Evolutionary conservation across 2,888 invertebrate species (phyloP).

Genomic region (Xestia xanthographa): DNA sequence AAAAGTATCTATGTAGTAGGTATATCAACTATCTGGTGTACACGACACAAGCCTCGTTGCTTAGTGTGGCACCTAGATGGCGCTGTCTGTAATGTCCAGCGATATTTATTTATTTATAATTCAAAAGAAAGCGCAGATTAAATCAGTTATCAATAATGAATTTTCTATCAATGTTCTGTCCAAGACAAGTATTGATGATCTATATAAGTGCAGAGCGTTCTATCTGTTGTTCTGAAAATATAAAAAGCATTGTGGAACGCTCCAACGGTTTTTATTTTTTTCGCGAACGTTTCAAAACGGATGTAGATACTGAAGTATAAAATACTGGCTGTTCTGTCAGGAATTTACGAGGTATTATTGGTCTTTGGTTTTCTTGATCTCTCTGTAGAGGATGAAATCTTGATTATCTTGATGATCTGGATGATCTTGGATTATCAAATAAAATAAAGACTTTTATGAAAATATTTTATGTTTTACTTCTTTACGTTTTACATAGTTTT

Average conservation of each 20-base stretch:
- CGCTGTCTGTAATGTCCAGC: too few species aligned
- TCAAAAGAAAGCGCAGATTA: conserved; percentile 9
- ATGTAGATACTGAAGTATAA: neutral
- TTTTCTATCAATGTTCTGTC: conserved; percentile 20
- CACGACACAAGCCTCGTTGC: too few species aligned
- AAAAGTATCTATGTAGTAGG: too few species aligned
- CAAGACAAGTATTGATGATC: conserved; percentile 54
- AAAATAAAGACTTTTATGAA: too few species aligned
- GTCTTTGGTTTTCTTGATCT: neutral
- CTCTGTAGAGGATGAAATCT: too few species aligned
- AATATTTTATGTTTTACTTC: too few species aligned
- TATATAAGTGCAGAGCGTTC: conserved; percentile 3
- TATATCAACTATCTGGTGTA: too few species aligned
- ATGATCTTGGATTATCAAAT: too few species aligned
- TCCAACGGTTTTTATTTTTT: conserved; percentile 19
- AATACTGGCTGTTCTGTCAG: neutral
- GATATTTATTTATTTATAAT: too few species aligned
- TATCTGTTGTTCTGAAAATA: conserved; percentile 28
- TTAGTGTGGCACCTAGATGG: too few species aligned
- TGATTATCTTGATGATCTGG: too few species aligned
- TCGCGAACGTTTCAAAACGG: neutral
- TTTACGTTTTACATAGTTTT: too few species aligned
- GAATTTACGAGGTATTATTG: conserved; percentile 26
- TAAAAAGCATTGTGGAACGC: neutral
- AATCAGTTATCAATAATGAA: conserved; percentile 34